Conservation (phyloP, 2,797 vertebrate genomes). For the Diglossa cyanea region DNA sequence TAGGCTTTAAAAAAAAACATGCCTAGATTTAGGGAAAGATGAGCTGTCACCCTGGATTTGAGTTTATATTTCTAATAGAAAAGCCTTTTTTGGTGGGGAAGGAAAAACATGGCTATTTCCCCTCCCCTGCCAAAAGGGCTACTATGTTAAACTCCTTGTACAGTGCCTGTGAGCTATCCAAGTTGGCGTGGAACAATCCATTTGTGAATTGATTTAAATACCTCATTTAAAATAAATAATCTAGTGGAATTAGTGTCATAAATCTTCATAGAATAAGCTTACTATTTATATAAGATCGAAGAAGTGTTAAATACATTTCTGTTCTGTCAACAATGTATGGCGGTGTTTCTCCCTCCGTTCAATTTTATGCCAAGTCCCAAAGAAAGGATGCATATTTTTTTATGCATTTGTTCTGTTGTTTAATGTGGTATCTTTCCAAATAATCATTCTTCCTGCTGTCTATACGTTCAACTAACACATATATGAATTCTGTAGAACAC, state of each 20-base stretch:
- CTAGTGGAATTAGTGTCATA: constrained; percentile 53
- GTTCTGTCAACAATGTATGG: neutral
- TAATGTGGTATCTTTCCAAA: neutral
- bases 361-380: neutral
- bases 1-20: constrained; percentile 58
- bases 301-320: constrained; percentile 55
- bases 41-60: constrained; percentile 62
- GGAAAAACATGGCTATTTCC: constrained; percentile 34
- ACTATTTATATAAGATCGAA: constrained; percentile 51
- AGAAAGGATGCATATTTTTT: neutral
- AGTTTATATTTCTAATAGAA: constrained; percentile 63
- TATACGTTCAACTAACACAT: neutral
- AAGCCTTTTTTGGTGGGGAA: constrained; percentile 52
- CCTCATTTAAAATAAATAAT: constrained; percentile 65
- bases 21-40: constrained; percentile 53
- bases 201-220: constrained; percentile 68
- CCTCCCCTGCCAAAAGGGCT: constrained; percentile 52
- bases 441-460: neutral
- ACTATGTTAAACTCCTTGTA: constrained; percentile 43
- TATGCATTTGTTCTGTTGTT: neutral
- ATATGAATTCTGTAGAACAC: neutral
- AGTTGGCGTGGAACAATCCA: constrained; percentile 52
- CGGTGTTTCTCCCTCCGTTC: neutral
- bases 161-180: constrained; percentile 45
- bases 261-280: constrained; percentile 53